Evolutionary conservation across 2,797 vertebrate genomes (phyloP).

Genomic region (Helicolenus hilgendorfi): DNA sequence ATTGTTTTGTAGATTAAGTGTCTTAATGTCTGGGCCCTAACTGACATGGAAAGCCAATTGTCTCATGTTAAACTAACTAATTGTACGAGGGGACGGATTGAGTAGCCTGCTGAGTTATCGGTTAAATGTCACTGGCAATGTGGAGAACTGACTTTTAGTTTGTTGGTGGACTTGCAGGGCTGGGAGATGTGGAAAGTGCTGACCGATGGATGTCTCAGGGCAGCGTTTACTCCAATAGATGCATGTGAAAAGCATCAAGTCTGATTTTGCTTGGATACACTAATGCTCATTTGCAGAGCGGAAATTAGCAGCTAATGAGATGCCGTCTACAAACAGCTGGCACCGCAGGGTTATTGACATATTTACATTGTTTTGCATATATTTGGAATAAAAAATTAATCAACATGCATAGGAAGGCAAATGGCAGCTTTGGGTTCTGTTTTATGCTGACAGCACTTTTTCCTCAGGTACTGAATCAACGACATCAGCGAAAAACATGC

Average conservation of each 20-base stretch:
- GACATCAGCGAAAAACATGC: constrained; percentile 19
- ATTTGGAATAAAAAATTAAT: neutral
- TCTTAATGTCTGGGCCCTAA: neutral
- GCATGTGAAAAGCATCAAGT: neutral
- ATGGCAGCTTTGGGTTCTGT: neutral
- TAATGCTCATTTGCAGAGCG: neutral
- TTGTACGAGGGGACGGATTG: neutral
- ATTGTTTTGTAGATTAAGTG: neutral
- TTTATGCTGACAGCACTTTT: constrained; percentile 29
- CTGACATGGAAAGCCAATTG: neutral
- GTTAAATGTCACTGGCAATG: neutral
- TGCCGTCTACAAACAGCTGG: constrained; percentile 2
- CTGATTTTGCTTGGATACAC: neutral
- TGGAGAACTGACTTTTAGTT: neutral
- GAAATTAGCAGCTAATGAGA: constrained; percentile 25
- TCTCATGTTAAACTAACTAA: neutral
- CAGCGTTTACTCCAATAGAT: neutral
- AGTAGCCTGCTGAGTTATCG: neutral
- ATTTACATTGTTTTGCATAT: constrained; percentile 22
- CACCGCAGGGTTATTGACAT: constrained; percentile 23
- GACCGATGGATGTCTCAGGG: neutral
- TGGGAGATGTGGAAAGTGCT: neutral
- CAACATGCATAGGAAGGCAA: neutral
- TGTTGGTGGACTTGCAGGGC: neutral
- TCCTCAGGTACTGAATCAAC: neutral